These are phyloP conservation scores for Decapterus maruadsi DNA, from an alignment of 2,797 vertebrate genomes.

Conservation along the genomic window DNA sequence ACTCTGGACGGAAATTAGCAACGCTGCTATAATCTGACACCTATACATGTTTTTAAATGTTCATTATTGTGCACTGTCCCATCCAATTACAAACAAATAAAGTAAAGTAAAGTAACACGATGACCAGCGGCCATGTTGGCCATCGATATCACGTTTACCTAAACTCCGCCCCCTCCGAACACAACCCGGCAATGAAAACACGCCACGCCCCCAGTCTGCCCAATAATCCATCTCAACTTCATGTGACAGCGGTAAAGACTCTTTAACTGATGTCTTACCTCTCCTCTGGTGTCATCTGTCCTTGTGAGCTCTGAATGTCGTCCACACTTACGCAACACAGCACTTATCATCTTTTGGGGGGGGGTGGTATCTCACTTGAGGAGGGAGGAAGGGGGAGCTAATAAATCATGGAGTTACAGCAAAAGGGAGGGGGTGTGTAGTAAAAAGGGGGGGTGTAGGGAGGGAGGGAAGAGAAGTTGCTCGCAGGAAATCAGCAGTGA, in stretches of 20 bases:
- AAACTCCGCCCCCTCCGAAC: not conserved
- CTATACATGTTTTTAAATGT: no score
- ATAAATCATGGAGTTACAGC: slow-evolving; percentile 62
- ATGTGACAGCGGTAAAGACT: slow-evolving; percentile 47
- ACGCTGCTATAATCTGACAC: no score
- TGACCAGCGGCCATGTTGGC: slow-evolving; percentile 32
- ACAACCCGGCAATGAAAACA: slow-evolving; percentile 30
- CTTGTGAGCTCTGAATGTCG: slow-evolving; percentile 5
- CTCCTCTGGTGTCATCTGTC: slow-evolving; percentile 40
- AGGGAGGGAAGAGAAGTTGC: slow-evolving; percentile 3
- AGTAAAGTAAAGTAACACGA: no score
- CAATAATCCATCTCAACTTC: slow-evolving; percentile 42
- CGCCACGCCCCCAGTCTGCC: slow-evolving; percentile 38
- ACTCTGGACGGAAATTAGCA: no score
- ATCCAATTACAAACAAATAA: no score
- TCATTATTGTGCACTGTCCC: no score
- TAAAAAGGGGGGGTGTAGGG: slow-evolving; percentile 8
- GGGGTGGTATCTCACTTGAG: slow-evolving; percentile 37
- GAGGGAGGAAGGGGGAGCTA: slow-evolving; percentile 35
- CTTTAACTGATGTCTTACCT: slow-evolving; percentile 12
- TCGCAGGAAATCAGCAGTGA: slow-evolving; percentile 52
- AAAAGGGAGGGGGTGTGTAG: not conserved
- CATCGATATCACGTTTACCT: slow-evolving; percentile 51
- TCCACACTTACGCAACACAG: slow-evolving; percentile 43
- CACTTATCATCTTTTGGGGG: slow-evolving; percentile 24